A percentile compares a stretch with the other conserved stretches of the same genome.
phyloP scores from a whole-genome alignment of 53 echinoderm and acorn worm genomes.

The Paracentrotus lividus region DNA sequence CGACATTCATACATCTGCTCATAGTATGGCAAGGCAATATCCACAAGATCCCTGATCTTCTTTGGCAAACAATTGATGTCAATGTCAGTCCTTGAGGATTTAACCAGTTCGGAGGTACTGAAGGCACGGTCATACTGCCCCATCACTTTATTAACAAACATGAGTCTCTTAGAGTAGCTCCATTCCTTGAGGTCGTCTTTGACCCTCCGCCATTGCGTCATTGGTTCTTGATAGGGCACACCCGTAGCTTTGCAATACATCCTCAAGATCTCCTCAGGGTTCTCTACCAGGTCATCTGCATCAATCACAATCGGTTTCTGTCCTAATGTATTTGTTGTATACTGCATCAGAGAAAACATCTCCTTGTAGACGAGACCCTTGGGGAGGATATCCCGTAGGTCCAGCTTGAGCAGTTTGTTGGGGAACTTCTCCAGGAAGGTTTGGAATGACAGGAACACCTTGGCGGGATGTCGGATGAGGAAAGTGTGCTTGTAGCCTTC shows the following conservation, averaged over 20 bases:
- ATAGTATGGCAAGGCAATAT: constrained; percentile 82
- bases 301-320: constrained; percentile 92
- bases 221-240: constrained; percentile 78
- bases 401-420: constrained; percentile 76
- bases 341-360: constrained; percentile 81
- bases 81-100: constrained; percentile 74
- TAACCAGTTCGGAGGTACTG: constrained; percentile 77
- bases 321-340: constrained; percentile 82
- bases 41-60: constrained; percentile 78
- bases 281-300: constrained; percentile 88
- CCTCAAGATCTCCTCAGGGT: constrained; percentile 83
- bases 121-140: constrained; percentile 96
- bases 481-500: constrained; percentile 93
- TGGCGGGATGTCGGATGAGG: constrained; percentile 90
- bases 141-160: constrained; percentile 90
- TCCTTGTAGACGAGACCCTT: constrained; percentile 88
- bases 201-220: constrained; percentile 84
- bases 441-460: constrained; percentile 87
- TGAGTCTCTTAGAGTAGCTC: constrained; percentile 88
- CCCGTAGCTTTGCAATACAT: constrained; percentile 90
- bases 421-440: constrained; percentile 80
- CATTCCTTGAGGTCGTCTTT: constrained; percentile 86
- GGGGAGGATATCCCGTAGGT: constrained; percentile 80
- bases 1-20: constrained; percentile 86
- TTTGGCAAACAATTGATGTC: constrained; percentile 66